Conservation (phyloP, 2,888 invertebrate genomes). For the Ganaspis brasiliensis region DNA sequence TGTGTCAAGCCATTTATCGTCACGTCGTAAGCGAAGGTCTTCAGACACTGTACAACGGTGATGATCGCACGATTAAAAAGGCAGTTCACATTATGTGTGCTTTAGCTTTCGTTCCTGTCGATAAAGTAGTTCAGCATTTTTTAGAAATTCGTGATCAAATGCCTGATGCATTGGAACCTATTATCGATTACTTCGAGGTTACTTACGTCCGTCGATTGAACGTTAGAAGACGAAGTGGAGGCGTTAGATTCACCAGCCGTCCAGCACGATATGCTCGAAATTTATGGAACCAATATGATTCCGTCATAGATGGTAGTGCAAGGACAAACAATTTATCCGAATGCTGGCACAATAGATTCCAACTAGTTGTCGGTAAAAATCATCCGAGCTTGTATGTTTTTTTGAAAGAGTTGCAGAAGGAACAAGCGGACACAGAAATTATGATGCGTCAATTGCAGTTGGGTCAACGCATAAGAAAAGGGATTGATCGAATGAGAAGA, state of each 20-base stretch:
- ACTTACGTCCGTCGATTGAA: constrained; percentile 13
- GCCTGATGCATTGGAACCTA: constrained; percentile 1
- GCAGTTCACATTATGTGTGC: too few relatives aligned
- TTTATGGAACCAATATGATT: constrained; percentile 36
- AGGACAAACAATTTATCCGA: constrained; percentile 14
- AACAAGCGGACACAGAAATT: too few relatives aligned
- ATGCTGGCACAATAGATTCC: constrained; percentile 17
- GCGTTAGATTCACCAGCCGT: not conserved
- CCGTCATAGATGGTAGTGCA: not conserved
- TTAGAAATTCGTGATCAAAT: too few relatives aligned
- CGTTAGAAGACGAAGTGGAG: not conserved
- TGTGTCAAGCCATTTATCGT: not conserved
- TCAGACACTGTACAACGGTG: not conserved
- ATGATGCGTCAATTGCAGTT: constrained; percentile 28
- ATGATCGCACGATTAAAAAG: not conserved
- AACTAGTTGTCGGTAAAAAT: constrained; percentile 9
- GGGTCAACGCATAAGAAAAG: not conserved
- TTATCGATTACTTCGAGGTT: constrained; percentile 14
- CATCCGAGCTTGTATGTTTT: constrained; percentile 11
- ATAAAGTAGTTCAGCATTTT: too few relatives aligned
- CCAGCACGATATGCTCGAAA: not conserved
- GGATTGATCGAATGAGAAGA: constrained; percentile 16
- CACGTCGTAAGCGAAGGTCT: not conserved
- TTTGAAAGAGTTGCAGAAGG: not conserved
- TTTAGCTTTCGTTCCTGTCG: too few relatives aligned